A percentile compares a stretch with the other conserved stretches of the same genome.
Conservation (phyloP, 2,797 vertebrate genomes). For the Hydrolagus colliei region DNA sequence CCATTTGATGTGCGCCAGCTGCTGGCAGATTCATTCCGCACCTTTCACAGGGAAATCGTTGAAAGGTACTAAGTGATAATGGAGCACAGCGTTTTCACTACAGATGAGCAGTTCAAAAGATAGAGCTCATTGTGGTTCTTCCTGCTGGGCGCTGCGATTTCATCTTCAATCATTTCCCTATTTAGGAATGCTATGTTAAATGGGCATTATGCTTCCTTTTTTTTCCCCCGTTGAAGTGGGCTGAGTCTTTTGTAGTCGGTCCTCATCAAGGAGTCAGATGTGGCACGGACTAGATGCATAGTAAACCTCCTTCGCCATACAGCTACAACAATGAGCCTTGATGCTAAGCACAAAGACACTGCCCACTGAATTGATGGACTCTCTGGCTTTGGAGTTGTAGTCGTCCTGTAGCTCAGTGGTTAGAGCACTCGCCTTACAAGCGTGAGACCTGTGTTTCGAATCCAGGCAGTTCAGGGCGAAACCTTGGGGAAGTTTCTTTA, state of each 20-base stretch:
- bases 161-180: not conserved
- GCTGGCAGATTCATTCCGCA: not conserved
- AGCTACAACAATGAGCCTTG: not conserved
- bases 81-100: not conserved
- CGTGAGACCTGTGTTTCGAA: no score
- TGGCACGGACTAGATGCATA: not conserved
- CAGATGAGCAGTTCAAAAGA: not conserved
- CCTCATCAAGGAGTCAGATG: not conserved
- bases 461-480: no score
- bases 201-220: no score
- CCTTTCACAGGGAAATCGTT: not conserved
- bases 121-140: not conserved
- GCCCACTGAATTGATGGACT: not conserved
- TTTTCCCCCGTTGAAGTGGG: no score
- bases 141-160: not conserved
- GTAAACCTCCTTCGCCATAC: not conserved
- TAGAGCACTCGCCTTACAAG: no score
- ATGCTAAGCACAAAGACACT: not conserved
- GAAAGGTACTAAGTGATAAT: no score
- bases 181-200: not conserved
- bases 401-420: no score
- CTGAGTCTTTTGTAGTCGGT: no score
- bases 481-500: no score
- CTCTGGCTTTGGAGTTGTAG: not conserved
- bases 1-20: not conserved